phyloP scores from a whole-genome alignment of 2,888 invertebrate species.

The Eupithecia centaureata region DNA sequence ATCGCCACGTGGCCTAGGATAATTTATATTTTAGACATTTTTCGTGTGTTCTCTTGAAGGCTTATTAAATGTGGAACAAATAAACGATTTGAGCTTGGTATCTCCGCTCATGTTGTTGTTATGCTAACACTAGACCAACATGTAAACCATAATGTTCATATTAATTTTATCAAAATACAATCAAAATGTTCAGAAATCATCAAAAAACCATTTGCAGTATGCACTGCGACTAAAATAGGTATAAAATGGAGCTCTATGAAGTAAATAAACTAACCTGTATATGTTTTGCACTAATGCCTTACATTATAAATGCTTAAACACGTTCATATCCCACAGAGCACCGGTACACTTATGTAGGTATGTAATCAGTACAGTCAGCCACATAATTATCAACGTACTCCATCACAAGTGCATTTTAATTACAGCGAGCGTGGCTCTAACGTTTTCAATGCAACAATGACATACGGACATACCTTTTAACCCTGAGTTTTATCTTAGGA shows the following conservation, averaged over 20 bases:
- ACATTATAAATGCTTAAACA: not conserved
- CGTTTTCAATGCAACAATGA: constrained; percentile 36
- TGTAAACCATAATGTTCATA: too few species aligned
- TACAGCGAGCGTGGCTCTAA: constrained; percentile 32
- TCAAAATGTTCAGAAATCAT: not conserved
- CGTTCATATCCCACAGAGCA: not conserved
- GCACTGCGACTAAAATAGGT: too few species aligned
- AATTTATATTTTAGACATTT: too few species aligned
- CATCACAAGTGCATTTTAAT: constrained; percentile 44
- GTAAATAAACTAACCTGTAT: not conserved
- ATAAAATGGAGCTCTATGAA: too few species aligned
- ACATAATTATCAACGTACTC: constrained; percentile 40
- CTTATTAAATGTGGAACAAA: too few species aligned
- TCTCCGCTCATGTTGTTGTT: too few species aligned
- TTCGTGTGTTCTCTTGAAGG: too few species aligned
- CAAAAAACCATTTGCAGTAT: not conserved
- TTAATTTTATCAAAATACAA: too few species aligned
- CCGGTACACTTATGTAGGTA: not conserved
- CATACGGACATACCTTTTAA: constrained; percentile 19
- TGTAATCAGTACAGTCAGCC: constrained; percentile 20
- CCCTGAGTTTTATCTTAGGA: constrained; percentile 12
- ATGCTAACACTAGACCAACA: too few species aligned
- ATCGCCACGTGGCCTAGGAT: too few species aligned
- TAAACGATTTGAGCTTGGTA: too few species aligned
- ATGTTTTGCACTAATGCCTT: not conserved